Evolutionary conservation across 1,140 invertebrate species (phyloP).

Genomic region (Eufriesea mexicana): DNA sequence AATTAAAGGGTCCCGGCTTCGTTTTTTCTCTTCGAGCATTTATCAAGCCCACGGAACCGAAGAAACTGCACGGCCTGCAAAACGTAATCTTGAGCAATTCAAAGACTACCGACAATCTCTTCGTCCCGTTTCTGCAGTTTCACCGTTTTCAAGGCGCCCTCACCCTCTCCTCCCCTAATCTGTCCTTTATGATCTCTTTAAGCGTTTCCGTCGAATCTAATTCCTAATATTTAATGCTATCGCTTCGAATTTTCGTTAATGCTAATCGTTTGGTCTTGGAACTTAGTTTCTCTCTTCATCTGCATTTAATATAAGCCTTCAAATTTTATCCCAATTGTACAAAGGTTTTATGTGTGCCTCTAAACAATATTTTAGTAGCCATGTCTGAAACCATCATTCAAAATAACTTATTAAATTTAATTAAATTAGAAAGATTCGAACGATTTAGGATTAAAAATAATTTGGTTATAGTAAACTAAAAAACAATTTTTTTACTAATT

Average conservation of each 20-base stretch:
- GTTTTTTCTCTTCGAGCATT: slow-evolving; percentile 71
- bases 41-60: slow-evolving; percentile 72
- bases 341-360: too few relatives aligned
- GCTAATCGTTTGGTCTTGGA: too few relatives aligned
- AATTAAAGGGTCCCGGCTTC: slow-evolving; percentile 70
- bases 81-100: slow-evolving; percentile 77
- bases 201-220: slow-evolving; percentile 29
- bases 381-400: too few relatives aligned
- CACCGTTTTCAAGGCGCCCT: slow-evolving; percentile 43
- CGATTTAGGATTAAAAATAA: too few relatives aligned
- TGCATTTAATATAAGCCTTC: too few relatives aligned
- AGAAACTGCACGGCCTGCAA: slow-evolving; percentile 73
- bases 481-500: too few relatives aligned
- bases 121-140: slow-evolving; percentile 54
- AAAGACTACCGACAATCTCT: slow-evolving; percentile 70
- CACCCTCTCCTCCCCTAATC: not conserved
- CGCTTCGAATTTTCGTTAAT: not conserved
- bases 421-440: too few relatives aligned
- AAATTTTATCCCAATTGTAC: too few relatives aligned
- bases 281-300: too few relatives aligned
- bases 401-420: too few relatives aligned
- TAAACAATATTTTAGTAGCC: too few relatives aligned
- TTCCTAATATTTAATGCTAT: slow-evolving; percentile 37
- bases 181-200: slow-evolving; percentile 59
- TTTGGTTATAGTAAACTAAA: too few relatives aligned